Percentiles rank a stretch among this genome's conserved stretches.
Conservation (phyloP, 2,113 vertebrate genomes). For the Oncorhynchus keta region DNA sequence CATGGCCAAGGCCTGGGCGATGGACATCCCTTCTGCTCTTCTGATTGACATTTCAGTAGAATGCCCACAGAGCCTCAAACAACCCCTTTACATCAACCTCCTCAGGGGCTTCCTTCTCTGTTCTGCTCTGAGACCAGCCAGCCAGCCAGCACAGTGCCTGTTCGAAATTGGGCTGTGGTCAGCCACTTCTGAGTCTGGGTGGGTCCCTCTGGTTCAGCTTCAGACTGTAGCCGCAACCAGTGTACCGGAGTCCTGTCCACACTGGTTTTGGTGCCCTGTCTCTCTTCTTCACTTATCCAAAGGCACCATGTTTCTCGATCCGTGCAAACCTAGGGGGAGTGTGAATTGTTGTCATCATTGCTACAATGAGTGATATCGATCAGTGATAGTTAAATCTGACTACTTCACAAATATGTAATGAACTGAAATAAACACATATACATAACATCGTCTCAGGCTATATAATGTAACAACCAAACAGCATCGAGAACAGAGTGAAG, state of each 20-base stretch:
- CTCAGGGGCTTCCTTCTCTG: conserved; percentile 4
- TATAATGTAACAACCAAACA: too few species aligned
- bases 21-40: conserved; percentile 85
- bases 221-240: conserved; percentile 13
- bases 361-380: too few species aligned
- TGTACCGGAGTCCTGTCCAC: background rate
- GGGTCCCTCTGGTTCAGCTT: conserved; percentile 10
- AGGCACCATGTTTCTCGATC: background rate
- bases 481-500: too few species aligned
- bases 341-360: background rate
- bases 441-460: too few species aligned
- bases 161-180: conserved; percentile 22
- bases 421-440: too few species aligned
- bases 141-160: conserved; percentile 36
- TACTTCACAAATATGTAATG: too few species aligned
- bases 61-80: conserved; percentile 24
- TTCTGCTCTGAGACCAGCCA: conserved; percentile 46
- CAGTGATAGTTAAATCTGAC: too few species aligned
- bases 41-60: conserved; percentile 82
- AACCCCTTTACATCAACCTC: conserved; percentile 36
- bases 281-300: background rate
- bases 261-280: background rate
- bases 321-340: background rate
- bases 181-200: conserved; percentile 27
- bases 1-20: conserved; percentile 96